Evolutionary conservation across 23 tunicate genomes (phyloP).

Genomic region (Trididemnum clinides): DNA sequence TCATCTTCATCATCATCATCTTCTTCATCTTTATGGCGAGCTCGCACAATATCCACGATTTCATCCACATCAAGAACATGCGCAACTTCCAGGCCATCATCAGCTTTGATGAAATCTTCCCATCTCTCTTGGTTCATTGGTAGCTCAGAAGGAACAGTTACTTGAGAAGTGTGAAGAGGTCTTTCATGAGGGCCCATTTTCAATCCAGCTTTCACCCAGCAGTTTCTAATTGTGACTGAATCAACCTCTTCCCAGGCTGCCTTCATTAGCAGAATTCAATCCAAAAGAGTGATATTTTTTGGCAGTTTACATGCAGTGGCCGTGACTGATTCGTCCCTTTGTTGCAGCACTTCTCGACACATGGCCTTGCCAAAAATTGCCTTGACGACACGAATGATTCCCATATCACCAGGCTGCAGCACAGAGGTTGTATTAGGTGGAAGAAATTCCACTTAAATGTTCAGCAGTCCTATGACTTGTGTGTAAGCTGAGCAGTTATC

Average conservation of each 20-base stretch:
- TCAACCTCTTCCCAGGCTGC: constrained; percentile 30
- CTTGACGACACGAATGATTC: not conserved
- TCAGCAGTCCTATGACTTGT: not conserved
- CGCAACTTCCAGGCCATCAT: too few relatives aligned
- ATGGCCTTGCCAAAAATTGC: not conserved
- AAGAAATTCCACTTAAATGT: not conserved
- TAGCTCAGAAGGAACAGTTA: too few relatives aligned
- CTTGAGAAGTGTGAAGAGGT: constrained; percentile 9
- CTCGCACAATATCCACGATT: too few relatives aligned
- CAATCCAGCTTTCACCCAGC: too few relatives aligned
- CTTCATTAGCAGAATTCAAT: constrained; percentile 8
- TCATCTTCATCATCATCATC: not conserved
- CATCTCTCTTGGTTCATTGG: too few relatives aligned
- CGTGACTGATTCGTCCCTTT: constrained; percentile 9
- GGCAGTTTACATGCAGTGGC: constrained; percentile 15
- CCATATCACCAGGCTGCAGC: not conserved
- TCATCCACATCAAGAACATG: too few relatives aligned
- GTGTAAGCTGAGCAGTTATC: not conserved
- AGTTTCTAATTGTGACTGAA: too few relatives aligned
- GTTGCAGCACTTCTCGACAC: constrained; percentile 1
- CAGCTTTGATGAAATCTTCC: too few relatives aligned
- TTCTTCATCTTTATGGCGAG: too few relatives aligned
- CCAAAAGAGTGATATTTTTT: constrained; percentile 9
- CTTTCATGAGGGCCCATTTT: too few relatives aligned
- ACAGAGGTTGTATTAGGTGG: too few relatives aligned